Evolutionary conservation across 2,797 vertebrate genomes (phyloP), one percentile per base, ranked within the genome.

Genomic region (Poecile montanus): DNA sequence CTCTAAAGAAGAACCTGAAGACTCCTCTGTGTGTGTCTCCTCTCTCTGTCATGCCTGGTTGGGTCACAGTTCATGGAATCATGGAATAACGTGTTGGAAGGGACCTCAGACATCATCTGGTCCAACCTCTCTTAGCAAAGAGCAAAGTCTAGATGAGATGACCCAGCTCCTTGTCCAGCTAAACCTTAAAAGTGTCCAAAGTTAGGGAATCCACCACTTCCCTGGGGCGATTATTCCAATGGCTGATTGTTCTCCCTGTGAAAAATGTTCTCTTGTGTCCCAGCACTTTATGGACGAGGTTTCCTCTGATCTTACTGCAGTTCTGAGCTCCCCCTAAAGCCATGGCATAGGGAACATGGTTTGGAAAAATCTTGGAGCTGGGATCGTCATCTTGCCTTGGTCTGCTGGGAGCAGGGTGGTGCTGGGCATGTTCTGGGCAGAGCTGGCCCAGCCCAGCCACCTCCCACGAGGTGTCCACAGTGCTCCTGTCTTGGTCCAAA

Each of bases 261-360:
- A n/a, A 50, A 50, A 57, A 26, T 11, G 18, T 23, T 20, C 14
- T 44, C 27, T 25, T 26, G 23, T 6, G 7, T 25, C 44, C 32
- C 29, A 18, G 1, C 0, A 0, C 20, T 70, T 36, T n/a, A 16
- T 57, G 44, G 44, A 72, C 0, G 0, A 61, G 47, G 11, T 65
- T 85, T 72, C 45, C 47, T 82, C 54, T 51, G 21, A 23, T 45
- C 53, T 45, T 21, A 22, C 3, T 62, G 57, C 11, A 2, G 10
- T n/a, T 78, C 84, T 30, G 19, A 70, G 34, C 71, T 78, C 16
- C 18, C 51, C 38, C 51, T 38, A 26, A 44, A 40, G 27, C 51
- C 17, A 1, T 6, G 48, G 40, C 8, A 11, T 16, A 3, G 21
- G 5, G 20, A 75, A 36, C 54, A 7, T 4, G 13, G 9, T 62